Evolutionary conservation across 2,113 vertebrate species (phyloP), one percentile per base, ranked within the genome.

Genomic region (Choloepus hoffmanni): DNA sequence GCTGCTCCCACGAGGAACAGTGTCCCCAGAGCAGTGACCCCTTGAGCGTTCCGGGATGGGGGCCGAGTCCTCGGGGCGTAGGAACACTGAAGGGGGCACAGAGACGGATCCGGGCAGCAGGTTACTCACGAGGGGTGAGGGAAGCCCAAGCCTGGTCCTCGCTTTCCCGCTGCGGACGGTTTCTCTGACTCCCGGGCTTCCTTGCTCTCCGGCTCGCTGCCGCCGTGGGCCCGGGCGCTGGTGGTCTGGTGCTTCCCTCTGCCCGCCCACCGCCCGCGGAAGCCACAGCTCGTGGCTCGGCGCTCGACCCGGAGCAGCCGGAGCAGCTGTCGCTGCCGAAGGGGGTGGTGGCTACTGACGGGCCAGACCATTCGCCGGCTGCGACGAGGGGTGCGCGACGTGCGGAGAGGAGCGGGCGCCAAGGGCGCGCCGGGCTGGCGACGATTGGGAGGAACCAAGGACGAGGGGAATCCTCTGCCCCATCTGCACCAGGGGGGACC

Each of bases 311-410:
- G 9, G 76, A 96, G 97, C 96, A 70, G 97, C 96, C 90, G 94
- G 94, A 96, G 91, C 97, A 93, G 96, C 95, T 86, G 96, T 15
- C 45, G 85, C 94, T 28, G 90, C 90, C 89, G 63, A 53, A 92
- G 48, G 73, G 55, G 96, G 97, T 89, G 96, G 90, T 0, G 89
- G 96, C 97, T 86, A 85, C 94, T 87, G 76, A 62, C n/a, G 97
- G 97, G 79, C 74, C 95, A 96, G 95, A 97, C 97, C 97, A 98
- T 97, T 94, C 65, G 83, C 82, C 36, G 23, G 82, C 88, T 4
- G 88, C 62, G 78, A 5, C 73, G 50, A 91, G 97, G 97, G 97
- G 97, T 95, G 97, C 73, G 53, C 94, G 63, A 5, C 90, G 58
- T 45, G 89, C 50, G 0, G n/a, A 14, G 87, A 43, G 43, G 82